Conservation (phyloP, 30 jellyfish, hydroid and myxozoan species). For the Hydractinia echinata region DNA sequence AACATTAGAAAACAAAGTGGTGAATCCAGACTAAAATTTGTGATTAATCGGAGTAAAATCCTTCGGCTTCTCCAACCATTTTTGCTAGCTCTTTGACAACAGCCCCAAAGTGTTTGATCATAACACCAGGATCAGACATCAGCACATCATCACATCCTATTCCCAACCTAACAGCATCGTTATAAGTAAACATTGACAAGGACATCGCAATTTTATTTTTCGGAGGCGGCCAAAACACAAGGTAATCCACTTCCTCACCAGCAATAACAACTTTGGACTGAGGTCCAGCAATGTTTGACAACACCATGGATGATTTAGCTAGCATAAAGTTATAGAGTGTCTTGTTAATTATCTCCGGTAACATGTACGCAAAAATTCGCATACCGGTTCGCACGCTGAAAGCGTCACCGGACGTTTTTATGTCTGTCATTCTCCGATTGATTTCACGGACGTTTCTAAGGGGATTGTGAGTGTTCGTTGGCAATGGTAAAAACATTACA, state of each 20-base stretch:
- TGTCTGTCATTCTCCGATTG: conserved; percentile 3
- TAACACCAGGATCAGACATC: neutral
- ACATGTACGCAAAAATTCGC: neutral
- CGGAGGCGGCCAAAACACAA: conserved; percentile 21
- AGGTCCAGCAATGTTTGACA: conserved; percentile 16
- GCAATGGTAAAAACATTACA: neutral
- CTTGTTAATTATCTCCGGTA: neutral
- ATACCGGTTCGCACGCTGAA: neutral
- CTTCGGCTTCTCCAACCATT: neutral
- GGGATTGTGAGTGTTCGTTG: conserved; percentile 4
- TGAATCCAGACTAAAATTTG: no score
- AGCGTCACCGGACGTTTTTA: neutral
- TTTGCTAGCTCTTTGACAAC: neutral
- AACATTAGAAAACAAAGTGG: no score
- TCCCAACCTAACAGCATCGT: neutral
- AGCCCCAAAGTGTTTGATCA: neutral
- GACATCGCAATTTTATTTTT: conserved; percentile 2
- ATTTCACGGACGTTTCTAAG: conserved; percentile 1
- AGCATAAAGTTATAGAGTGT: neutral
- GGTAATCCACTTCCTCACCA: neutral
- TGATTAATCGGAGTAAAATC: neutral
- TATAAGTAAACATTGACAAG: neutral
- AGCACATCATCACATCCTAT: neutral
- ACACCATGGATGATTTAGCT: neutral
- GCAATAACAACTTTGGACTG: neutral